Conservation (phyloP, 2,797 vertebrate species). For the Australoheros facetus region DNA sequence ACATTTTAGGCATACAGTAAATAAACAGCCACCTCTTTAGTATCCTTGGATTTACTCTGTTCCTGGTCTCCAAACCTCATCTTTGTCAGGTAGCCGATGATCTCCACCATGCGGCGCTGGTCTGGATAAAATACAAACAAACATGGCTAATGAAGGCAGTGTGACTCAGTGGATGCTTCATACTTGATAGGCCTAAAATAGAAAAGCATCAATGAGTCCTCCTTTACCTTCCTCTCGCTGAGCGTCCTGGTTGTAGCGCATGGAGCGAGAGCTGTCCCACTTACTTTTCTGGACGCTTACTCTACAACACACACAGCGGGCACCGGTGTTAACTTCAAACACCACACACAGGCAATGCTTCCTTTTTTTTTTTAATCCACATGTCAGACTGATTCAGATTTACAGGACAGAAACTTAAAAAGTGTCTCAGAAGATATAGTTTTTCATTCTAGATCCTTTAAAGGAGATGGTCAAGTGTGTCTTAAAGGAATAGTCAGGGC, state of each 20-base stretch:
- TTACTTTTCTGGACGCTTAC: slow-evolving; percentile 94
- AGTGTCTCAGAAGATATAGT: neutral
- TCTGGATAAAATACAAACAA: slow-evolving; percentile 75
- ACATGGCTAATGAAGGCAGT: neutral
- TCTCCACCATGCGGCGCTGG: slow-evolving; percentile 96
- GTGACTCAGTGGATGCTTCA: neutral
- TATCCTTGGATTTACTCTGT: slow-evolving; percentile 86
- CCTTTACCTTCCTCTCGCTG: slow-evolving; percentile 94
- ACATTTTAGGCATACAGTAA: neutral
- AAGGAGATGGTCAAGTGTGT: neutral
- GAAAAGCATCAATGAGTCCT: neutral
- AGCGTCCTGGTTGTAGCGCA: slow-evolving; percentile 96
- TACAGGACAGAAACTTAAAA: neutral
- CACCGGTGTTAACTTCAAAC: neutral
- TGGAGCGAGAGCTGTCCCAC: slow-evolving; percentile 93
- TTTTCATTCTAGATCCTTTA: neutral
- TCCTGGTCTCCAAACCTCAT: slow-evolving; percentile 94
- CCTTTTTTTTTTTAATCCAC: fast-evolving
- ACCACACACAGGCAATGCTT: neutral
- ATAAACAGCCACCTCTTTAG: slow-evolving; percentile 82
- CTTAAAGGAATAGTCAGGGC: too few species aligned
- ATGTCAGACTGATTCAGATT: neutral
- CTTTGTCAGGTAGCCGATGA: slow-evolving; percentile 91
- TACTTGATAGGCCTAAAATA: neutral
- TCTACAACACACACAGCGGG: slow-evolving; percentile 71